Percentiles rank a stretch among this genome's conserved stretches.
Evolutionary conservation across 2,113 vertebrate species (phyloP).

Genomic region (Gavia stellata): DNA sequence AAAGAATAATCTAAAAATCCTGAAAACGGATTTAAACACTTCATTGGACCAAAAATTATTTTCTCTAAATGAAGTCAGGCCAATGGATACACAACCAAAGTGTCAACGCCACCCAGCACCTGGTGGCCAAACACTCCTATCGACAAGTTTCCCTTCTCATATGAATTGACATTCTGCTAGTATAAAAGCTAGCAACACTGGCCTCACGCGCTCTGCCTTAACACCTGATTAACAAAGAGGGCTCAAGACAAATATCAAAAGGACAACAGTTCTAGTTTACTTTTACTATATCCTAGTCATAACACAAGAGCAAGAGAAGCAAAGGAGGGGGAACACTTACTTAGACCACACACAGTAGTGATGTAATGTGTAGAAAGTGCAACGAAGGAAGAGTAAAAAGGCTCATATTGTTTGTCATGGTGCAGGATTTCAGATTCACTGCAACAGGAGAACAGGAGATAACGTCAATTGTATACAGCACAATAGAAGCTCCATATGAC

Average conservation of each 20-base stretch:
- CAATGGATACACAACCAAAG: not conserved
- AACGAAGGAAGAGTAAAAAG: slow-evolving; percentile 98
- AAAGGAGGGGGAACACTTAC: slow-evolving; percentile 73
- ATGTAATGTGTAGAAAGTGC: slow-evolving; percentile 98
- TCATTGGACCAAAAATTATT: not conserved
- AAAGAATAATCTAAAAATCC: not conserved
- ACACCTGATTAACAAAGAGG: not conserved
- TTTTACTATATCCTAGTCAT: not conserved
- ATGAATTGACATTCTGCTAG: not conserved
- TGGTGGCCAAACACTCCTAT: not conserved
- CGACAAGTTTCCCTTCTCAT: not conserved
- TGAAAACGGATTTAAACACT: not conserved
- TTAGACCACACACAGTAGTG: slow-evolving; percentile 94
- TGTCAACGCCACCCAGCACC: accelerated
- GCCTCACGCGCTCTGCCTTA: not conserved
- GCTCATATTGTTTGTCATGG: slow-evolving; percentile 98
- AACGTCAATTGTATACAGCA: not conserved
- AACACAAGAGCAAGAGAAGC: not conserved
- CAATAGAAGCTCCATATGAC: not conserved
- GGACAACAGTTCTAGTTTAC: not conserved
- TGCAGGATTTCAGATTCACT: slow-evolving; percentile 96
- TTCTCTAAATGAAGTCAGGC: not conserved
- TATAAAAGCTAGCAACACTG: not conserved
- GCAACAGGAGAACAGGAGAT: slow-evolving; percentile 23
- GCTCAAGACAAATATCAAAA: not conserved